Base-by-base conservation (phyloP, 2,113 vertebrate species). In the Oceanites oceanicus region DNA sequence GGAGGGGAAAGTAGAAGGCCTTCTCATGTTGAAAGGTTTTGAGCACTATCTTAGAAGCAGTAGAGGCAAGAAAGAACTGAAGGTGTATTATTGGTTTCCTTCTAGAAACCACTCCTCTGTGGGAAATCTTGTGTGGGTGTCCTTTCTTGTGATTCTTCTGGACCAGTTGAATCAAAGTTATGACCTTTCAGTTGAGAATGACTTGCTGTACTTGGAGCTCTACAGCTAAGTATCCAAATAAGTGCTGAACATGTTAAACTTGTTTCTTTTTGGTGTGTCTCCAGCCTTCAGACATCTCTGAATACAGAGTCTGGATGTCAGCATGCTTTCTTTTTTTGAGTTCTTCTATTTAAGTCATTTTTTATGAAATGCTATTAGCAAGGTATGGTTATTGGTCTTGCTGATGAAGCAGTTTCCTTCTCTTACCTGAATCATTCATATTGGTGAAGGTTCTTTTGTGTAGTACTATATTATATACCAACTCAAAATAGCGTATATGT, bases 111-210 rank as follows among this genome's bases (percentile, higher is more conserved):
- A 70, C 20, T 9, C 9, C 11, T 59, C 58, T 93, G 74, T 96
- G 91, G 67, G 82, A 92, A 96, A 61, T 56, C 10, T 65, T 86
- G 68, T 68, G 82, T 90, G 53, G 78, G 89, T 86, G 75, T 92
- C 52, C 20, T 72, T 94, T 88, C 45, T 88, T 87, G 21, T 25
- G 47, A 27, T 73, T 94, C 19, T 42, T 49, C 65, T 63, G 65
- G 65, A 72, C 52, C 17, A 77, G 47, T 47, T 63, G 55, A 58
- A 45, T 66, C 93, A 11, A 10, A 23, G 11, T 61, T 53, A 66
- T 15, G 55, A 95, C 15, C 42, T 92, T 91, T 74, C 10, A 32
- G 19, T 23, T 73, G 45, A 73, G 38, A 84, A 67, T 49, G 29
- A 62, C 26, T 86, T 79, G 26, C 38, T 82, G 21, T 55, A 15